These are phyloP conservation scores for Megalops cyprinoides DNA, from an alignment of 2,797 vertebrate genomes.

Conservation along the genomic window DNA sequence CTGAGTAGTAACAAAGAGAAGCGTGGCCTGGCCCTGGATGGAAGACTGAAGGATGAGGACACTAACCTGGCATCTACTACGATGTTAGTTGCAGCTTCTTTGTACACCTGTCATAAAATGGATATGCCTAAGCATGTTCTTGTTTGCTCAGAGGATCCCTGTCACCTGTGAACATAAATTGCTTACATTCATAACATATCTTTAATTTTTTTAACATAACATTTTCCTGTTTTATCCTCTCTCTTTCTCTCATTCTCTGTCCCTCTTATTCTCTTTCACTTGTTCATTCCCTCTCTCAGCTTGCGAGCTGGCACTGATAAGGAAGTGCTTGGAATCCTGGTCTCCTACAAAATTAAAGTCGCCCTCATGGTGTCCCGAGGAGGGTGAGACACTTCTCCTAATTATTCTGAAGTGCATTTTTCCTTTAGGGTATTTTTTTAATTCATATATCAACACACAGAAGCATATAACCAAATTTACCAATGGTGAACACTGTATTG, in stretches of 20 bases:
- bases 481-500: background rate
- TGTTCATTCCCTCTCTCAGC: slow-evolving; percentile 60
- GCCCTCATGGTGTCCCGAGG: slow-evolving; percentile 86
- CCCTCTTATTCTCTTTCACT: too few species aligned
- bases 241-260: background rate
- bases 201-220: background rate
- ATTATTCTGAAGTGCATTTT: background rate
- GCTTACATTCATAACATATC: background rate
- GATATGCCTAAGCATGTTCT: too few species aligned
- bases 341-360: slow-evolving; percentile 92
- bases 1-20: slow-evolving; percentile 81
- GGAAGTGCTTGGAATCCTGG: slow-evolving; percentile 87
- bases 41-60: slow-evolving; percentile 87
- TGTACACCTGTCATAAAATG: background rate
- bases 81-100: slow-evolving; percentile 67
- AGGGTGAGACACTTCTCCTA: slow-evolving; percentile 71
- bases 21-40: slow-evolving; percentile 82
- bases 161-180: background rate
- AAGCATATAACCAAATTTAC: background rate
- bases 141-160: background rate
- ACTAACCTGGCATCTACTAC: slow-evolving; percentile 89
- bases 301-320: slow-evolving; percentile 77
- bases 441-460: background rate
- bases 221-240: background rate
- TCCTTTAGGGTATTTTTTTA: too few species aligned